Base-by-base conservation (phyloP, 2,888 invertebrate genomes). In the Euzophera pinguis region DNA sequence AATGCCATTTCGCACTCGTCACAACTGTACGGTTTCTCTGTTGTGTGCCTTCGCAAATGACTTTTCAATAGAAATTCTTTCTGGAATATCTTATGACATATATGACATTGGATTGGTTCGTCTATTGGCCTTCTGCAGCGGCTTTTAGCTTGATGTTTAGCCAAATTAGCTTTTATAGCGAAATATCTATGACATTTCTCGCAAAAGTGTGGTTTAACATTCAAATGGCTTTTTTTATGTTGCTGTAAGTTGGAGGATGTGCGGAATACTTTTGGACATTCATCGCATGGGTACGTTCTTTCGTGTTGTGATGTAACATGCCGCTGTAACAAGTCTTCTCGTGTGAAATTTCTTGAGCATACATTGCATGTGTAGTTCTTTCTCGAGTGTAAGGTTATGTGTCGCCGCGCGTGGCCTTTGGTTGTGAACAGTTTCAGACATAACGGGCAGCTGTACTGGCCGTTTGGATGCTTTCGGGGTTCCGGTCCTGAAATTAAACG, bases 51-150 rank as follows among this genome's bases (percentile, higher is more conserved):
- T 0, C 59, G 32, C 1, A 69, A 27, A 45, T 74, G 74, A 52
- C 68, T 71, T 34, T 67, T 65, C 1, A 70, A 50, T 0, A 71
- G 38, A n/a, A 62, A 67, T 10, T 60, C 61, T 13, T 63, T 64
- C n/a, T 59, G 38, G 17, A 75, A 75, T 0, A 59, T 56, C 9
- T 75, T 73, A 7, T 65, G 51, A 35, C 73, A 75, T 0, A 70
- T 32, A 0, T 61, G 50, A 22, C 74, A 73, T 0, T 51, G 38
- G 1, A 72, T 54, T 0, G 64, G 64, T 0, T 61, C 56, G 10
- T 52, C 39, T 7, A 14, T 22, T 0, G 54, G 53, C 6, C 49
- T 54, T 35, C 60, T 68, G 29, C 67, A 65, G 0, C 61, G 53
- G 0, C 58, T 59, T 0, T 59, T 58, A 0, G 57, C 54, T 17